Conservation (phyloP, 2,113 vertebrate species). For the Halichoerus grypus region DNA sequence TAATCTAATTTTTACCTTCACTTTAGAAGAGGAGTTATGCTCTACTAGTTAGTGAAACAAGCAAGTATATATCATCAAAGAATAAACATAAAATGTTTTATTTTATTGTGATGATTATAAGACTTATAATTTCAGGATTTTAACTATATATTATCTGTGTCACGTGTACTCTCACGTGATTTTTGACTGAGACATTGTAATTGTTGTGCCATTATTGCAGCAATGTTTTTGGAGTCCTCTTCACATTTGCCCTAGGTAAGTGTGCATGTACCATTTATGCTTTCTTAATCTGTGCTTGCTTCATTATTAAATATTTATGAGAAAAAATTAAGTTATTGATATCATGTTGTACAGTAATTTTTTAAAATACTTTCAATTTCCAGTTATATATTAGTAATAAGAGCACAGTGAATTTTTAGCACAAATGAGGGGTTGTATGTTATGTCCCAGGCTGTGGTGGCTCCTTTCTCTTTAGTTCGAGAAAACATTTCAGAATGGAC, state of each 20-base stretch:
- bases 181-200: not conserved
- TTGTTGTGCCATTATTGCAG: not conserved
- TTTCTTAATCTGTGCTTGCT: not conserved
- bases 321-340: not conserved
- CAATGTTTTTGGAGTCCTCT: not conserved
- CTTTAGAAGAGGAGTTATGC: not conserved
- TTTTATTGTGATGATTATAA: conserved; percentile 14
- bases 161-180: not conserved
- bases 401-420: not conserved
- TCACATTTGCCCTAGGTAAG: not conserved
- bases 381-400: not conserved
- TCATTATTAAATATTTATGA: not conserved
- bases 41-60: not conserved
- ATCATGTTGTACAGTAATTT: not conserved
- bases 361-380: not conserved
- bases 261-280: not conserved
- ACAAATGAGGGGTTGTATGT: not conserved
- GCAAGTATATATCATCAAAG: not conserved
- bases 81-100: not conserved
- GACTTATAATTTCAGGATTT: not conserved
- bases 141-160: not conserved
- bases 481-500: not conserved
- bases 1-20: not conserved
- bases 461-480: not conserved
- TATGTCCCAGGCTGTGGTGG: not conserved